Conservation (phyloP, 1,140 invertebrate species). For the Hylaeus volcanicus region DNA sequence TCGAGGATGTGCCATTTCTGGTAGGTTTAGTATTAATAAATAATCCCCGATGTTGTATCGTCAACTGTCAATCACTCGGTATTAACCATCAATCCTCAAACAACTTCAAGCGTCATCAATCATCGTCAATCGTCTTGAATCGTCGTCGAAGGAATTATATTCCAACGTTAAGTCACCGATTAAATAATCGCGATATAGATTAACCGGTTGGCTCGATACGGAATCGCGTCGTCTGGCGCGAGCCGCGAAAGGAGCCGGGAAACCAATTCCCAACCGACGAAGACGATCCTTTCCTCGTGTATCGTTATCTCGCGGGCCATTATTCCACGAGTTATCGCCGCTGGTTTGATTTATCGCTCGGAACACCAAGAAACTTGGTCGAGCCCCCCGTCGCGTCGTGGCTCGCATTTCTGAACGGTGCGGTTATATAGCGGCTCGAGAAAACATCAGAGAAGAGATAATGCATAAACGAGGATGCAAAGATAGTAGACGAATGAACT, state of each 20-base stretch:
- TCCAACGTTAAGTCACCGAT: too few relatives aligned
- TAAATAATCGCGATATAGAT: slow-evolving; percentile 15
- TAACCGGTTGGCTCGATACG: not conserved
- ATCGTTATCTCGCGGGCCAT: slow-evolving; percentile 70
- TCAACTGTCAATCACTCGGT: too few relatives aligned
- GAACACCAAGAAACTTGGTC: slow-evolving; percentile 47
- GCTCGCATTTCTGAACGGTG: slow-evolving; percentile 37
- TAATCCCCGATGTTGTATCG: too few relatives aligned
- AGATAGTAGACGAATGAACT: too few relatives aligned
- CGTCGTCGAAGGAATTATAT: too few relatives aligned
- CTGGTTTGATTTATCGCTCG: slow-evolving; percentile 69
- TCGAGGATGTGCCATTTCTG: too few relatives aligned
- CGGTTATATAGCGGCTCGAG: slow-evolving; percentile 28
- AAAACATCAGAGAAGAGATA: slow-evolving; percentile 14
- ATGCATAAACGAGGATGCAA: slow-evolving; percentile 32
- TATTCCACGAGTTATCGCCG: slow-evolving; percentile 71
- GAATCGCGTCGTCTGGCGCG: slow-evolving; percentile 45
- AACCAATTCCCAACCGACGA: slow-evolving; percentile 61
- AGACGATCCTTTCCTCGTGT: slow-evolving; percentile 57
- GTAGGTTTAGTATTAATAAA: too few relatives aligned
- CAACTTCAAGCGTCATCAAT: too few relatives aligned
- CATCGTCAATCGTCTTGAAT: too few relatives aligned
- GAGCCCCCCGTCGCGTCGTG: slow-evolving; percentile 30
- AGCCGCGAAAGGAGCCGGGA: slow-evolving; percentile 58
- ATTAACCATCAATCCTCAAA: too few relatives aligned